These are phyloP conservation scores for Rotaria socialis DNA, from an alignment of 2,888 invertebrate species.

Conservation along the genomic window DNA sequence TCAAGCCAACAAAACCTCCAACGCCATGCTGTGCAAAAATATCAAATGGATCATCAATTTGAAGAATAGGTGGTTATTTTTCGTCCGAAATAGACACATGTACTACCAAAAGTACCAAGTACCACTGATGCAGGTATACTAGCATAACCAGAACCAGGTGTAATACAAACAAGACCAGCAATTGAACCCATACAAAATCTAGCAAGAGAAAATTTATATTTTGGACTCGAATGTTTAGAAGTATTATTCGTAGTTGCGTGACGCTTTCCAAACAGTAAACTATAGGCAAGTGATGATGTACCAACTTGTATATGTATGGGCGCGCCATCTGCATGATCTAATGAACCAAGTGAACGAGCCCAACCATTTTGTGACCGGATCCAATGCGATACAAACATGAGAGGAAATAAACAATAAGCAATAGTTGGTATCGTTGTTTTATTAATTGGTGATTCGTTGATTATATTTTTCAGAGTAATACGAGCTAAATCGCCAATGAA, in stretches of 20 bases:
- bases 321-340: slow-evolving; percentile 28
- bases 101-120: not conserved
- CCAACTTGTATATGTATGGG: slow-evolving; percentile 7
- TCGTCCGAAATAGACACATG: slow-evolving; percentile 2
- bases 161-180: slow-evolving; percentile 27
- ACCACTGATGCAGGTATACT: not conserved
- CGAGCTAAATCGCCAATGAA: slow-evolving; percentile 36
- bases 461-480: not conserved
- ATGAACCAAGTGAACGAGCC: not conserved
- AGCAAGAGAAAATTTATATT: not conserved
- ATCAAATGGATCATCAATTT: slow-evolving; percentile 34
- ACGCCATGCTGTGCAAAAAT: slow-evolving; percentile 21
- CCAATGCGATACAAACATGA: slow-evolving; percentile 34
- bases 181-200: slow-evolving; percentile 34
- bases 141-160: slow-evolving; percentile 28
- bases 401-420: slow-evolving; percentile 13
- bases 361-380: slow-evolving; percentile 32
- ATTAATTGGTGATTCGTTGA: not conserved
- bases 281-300: slow-evolving; percentile 17
- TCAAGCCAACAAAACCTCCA: not conserved
- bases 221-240: not conserved
- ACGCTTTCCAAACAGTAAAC: not conserved
- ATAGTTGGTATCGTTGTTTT: not conserved
- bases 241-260: not conserved
- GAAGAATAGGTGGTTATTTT: not conserved